These are phyloP conservation scores for Thamnophis sirtalis DNA, from an alignment of 2,113 vertebrate species.

Conservation along the genomic window DNA sequence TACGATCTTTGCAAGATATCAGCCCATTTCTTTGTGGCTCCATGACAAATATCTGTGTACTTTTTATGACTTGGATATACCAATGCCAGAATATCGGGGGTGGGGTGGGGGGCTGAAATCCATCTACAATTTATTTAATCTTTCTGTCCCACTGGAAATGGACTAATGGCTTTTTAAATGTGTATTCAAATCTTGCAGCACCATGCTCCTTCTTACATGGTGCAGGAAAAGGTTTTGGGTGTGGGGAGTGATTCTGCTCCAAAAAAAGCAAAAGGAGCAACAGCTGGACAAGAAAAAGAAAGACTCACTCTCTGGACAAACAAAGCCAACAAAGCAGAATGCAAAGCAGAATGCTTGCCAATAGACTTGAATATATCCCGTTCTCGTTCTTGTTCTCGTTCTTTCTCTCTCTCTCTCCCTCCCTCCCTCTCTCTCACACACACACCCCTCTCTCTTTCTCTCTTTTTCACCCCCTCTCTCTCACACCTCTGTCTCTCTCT, in stretches of 20 bases:
- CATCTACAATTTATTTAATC: neutral
- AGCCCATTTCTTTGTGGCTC: slow-evolving; percentile 5
- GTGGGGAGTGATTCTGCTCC: neutral
- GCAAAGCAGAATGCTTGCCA: neutral
- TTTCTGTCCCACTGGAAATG: neutral
- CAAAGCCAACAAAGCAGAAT: neutral
- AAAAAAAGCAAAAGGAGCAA: neutral
- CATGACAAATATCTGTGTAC: neutral
- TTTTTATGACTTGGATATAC: neutral
- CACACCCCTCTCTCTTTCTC: no score
- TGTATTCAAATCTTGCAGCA: neutral
- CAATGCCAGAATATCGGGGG: neutral
- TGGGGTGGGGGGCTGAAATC: neutral
- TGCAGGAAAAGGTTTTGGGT: neutral
- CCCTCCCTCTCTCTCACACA: no score
- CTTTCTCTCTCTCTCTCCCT: neutral
- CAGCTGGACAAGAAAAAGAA: neutral
- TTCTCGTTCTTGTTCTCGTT: neutral
- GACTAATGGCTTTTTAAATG: neutral
- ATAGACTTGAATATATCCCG: neutral
- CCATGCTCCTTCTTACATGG: neutral
- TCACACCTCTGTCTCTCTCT: no score
- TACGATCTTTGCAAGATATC: slow-evolving; percentile 15
- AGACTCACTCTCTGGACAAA: neutral
- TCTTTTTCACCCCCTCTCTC: no score